phyloP scores from a whole-genome alignment of 2,113 vertebrate genomes.

The Centropus bengalensis region DNA sequence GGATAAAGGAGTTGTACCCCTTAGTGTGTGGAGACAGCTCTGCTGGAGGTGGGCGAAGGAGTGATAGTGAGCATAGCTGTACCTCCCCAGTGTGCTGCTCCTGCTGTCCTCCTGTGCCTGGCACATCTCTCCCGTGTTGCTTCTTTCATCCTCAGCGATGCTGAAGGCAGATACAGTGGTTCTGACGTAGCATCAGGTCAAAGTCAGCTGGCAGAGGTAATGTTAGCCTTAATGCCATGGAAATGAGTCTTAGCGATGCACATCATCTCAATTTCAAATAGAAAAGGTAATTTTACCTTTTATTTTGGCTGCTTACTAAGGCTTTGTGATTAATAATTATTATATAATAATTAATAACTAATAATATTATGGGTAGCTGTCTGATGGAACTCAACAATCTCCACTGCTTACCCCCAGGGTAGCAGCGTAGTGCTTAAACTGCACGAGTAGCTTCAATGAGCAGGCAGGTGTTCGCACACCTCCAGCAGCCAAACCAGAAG shows the following conservation, averaged over 20 bases:
- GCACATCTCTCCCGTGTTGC: neutral
- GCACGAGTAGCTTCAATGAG: neutral
- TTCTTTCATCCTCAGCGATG: neutral
- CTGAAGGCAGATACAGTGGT: accelerated
- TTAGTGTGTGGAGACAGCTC: neutral
- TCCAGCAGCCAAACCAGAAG: neutral
- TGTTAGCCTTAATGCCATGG: neutral
- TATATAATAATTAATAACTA: too few species aligned
- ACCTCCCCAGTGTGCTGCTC: neutral
- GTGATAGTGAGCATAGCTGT: neutral
- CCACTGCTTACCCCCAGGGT: neutral
- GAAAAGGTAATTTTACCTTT: neutral
- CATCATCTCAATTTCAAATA: neutral
- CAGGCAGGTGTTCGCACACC: neutral
- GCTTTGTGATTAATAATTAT: neutral
- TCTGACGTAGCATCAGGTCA: neutral
- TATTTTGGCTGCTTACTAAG: neutral
- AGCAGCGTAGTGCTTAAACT: neutral
- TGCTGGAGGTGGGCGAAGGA: neutral
- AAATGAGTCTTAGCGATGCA: neutral
- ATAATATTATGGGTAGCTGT: neutral
- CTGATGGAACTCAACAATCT: neutral
- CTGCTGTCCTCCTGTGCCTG: neutral
- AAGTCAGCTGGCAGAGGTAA: neutral
- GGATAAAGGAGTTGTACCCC: neutral